Conservation (phyloP, 2,888 invertebrate genomes). For the Leptopilina syphax region DNA sequence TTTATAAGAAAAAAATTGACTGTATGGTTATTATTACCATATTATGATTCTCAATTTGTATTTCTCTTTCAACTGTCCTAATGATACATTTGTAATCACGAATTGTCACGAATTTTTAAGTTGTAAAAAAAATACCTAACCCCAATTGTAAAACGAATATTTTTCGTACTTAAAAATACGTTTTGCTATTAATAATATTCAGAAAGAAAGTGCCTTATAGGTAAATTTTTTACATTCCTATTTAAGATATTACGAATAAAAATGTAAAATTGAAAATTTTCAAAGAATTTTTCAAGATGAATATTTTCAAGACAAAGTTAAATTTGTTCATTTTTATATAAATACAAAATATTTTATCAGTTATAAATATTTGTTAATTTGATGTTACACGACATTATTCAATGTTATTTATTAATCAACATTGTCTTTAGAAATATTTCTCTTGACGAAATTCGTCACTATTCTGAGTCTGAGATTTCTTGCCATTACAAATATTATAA, state of each 20-base stretch:
- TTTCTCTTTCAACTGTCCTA: background rate
- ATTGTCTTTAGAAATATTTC: constrained; percentile 11
- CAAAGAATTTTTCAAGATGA: background rate
- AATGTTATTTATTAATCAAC: background rate
- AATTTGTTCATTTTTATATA: background rate
- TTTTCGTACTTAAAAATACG: constrained; percentile 30
- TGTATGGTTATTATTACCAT: too few relatives aligned
- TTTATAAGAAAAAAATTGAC: too few relatives aligned
- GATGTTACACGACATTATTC: background rate
- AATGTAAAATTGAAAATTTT: background rate
- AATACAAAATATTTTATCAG: too few relatives aligned
- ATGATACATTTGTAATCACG: background rate
- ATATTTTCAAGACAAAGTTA: constrained; percentile 15
- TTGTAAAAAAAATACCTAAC: background rate
- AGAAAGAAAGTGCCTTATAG: constrained; percentile 30
- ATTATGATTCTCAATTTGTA: too few relatives aligned
- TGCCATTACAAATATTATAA: constrained; percentile 30
- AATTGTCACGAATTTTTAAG: background rate
- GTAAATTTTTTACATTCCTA: constrained; percentile 14
- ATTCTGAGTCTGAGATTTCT: constrained; percentile 27
- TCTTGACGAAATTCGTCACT: background rate
- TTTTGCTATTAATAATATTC: constrained; percentile 19
- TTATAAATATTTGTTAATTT: background rate
- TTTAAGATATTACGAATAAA: background rate
- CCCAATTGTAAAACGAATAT: background rate